Evolutionary conservation across 2,888 invertebrate species (phyloP).

Genomic region (Ariolimax columbianus): DNA sequence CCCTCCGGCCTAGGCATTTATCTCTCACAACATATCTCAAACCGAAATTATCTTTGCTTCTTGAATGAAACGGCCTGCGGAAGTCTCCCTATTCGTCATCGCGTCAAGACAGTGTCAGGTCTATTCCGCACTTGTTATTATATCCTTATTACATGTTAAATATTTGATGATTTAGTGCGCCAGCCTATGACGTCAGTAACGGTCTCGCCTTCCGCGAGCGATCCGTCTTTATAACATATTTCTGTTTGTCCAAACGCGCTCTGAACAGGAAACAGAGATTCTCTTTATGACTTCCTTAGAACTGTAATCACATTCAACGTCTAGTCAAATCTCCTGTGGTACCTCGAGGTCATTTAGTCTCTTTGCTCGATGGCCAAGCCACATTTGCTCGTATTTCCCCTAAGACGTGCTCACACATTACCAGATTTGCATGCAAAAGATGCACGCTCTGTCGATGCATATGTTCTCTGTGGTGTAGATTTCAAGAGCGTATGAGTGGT

Average conservation of each 20-base stretch:
- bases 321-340: background rate
- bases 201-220: background rate
- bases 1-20: too few relatives aligned
- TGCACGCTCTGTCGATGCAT: background rate
- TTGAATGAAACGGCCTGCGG: background rate
- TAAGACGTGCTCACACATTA: background rate
- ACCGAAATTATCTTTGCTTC: background rate
- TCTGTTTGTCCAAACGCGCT: background rate
- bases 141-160: background rate
- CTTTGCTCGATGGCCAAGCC: too few relatives aligned
- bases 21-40: background rate
- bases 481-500: too few relatives aligned
- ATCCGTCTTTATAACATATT: background rate
- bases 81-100: background rate
- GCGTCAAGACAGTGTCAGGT: background rate
- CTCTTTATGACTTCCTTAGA: background rate
- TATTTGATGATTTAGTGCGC: background rate
- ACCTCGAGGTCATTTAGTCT: background rate
- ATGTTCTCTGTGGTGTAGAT: background rate
- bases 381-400: background rate
- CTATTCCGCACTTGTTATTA: background rate
- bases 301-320: background rate
- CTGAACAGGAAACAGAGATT: background rate
- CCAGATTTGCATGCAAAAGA: conserved; percentile 16
- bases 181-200: background rate